Evolutionary conservation across 2,113 vertebrate genomes (phyloP).

Genomic region (Melanocharis versteri): DNA sequence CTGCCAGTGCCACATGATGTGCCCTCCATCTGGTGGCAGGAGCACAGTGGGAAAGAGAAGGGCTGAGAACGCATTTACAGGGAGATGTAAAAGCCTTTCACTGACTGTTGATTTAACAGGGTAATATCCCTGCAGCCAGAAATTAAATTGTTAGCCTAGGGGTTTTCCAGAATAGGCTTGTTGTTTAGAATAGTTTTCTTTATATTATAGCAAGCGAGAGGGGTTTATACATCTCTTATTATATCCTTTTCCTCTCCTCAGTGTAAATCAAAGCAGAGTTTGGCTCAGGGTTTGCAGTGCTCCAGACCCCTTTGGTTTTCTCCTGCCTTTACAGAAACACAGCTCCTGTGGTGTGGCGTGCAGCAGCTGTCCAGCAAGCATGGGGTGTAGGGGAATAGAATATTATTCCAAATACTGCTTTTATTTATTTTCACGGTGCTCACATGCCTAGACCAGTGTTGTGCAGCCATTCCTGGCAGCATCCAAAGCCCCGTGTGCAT

Average conservation of each 20-base stretch:
- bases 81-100: conserved; percentile 3
- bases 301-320: background rate
- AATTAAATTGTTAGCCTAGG: conserved; percentile 33
- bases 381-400: background rate
- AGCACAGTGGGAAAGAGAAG: background rate
- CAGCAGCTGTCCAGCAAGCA: background rate
- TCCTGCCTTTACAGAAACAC: background rate
- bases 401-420: background rate
- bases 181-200: conserved; percentile 30
- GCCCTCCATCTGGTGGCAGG: conserved; percentile 54
- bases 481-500: fast-evolving
- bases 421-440: background rate
- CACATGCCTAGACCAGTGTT: background rate
- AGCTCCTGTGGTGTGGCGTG: background rate
- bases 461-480: background rate
- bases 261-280: background rate
- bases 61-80: background rate
- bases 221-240: background rate
- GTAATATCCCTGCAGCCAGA: conserved; percentile 30
- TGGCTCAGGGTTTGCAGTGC: background rate
- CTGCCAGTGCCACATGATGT: background rate
- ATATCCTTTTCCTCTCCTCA: background rate
- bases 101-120: conserved; percentile 42
- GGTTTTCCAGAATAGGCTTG: conserved; percentile 8
- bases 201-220: background rate